phyloP scores from a whole-genome alignment of 1,140 invertebrate genomes.

The Cotesia typhae region DNA sequence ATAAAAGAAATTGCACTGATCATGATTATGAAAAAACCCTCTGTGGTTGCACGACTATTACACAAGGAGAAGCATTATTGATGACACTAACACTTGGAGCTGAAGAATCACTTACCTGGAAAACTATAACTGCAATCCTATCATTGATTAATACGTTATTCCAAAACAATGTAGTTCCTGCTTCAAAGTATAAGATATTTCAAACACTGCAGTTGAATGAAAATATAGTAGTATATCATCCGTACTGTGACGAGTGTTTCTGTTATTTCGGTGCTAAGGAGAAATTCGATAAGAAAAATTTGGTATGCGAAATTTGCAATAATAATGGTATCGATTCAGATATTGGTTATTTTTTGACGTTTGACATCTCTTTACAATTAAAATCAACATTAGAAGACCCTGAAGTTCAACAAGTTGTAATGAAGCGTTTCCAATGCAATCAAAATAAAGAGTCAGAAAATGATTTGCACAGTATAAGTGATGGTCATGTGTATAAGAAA shows the following conservation, averaged over 20 bases:
- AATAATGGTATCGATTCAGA: neutral
- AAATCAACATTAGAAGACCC: neutral
- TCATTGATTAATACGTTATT: neutral
- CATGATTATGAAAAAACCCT: neutral
- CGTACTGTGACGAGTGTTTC: neutral
- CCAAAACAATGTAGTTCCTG: neutral
- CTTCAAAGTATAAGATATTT: neutral
- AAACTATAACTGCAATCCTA: constrained; percentile 2
- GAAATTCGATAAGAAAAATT: constrained; percentile 1
- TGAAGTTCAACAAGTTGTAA: constrained; percentile 1
- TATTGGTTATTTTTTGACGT: neutral
- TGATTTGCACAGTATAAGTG: constrained; percentile 23
- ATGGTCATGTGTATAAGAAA: constrained; percentile 32
- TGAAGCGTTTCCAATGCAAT: neutral
- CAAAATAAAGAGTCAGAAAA: constrained; percentile 3
- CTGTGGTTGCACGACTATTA: constrained; percentile 5
- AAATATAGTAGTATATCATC: neutral
- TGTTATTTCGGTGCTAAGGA: neutral
- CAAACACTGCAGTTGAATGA: neutral
- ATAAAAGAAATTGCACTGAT: too few species aligned
- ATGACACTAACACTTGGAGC: neutral
- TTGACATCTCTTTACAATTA: neutral
- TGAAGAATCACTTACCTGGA: neutral
- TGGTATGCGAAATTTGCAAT: neutral
- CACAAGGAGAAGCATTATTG: neutral